Percentiles rank a stretch among this genome's conserved stretches.
phyloP scores from a whole-genome alignment of 2,888 invertebrate species.

The Tortricodes alternella region DNA sequence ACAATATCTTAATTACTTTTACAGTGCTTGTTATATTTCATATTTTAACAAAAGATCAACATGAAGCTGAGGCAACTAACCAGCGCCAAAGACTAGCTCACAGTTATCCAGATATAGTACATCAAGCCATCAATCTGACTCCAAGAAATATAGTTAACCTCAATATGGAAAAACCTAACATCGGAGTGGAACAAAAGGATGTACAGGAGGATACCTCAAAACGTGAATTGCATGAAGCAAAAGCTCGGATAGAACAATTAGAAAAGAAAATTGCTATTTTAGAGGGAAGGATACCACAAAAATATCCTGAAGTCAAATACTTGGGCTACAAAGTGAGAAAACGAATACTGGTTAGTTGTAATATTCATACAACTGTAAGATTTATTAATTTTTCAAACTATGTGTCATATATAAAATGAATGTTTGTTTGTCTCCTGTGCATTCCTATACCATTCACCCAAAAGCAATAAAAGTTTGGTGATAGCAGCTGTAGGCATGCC shows the following conservation, averaged over 20 bases:
- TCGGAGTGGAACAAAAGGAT: constrained; percentile 45
- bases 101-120: constrained; percentile 45
- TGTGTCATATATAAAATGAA: not conserved
- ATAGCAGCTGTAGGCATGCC: too few species aligned
- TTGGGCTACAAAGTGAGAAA: constrained; percentile 95
- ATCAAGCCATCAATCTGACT: constrained; percentile 54
- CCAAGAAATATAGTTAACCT: constrained; percentile 50
- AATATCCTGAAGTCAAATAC: constrained; percentile 95
- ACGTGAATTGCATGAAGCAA: constrained; percentile 84
- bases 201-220: constrained; percentile 53
- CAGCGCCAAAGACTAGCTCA: constrained; percentile 51
- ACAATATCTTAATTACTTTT: constrained; percentile 36
- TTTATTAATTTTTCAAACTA: not conserved
- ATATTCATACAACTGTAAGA: not conserved
- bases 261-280: constrained; percentile 88
- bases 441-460: too few species aligned
- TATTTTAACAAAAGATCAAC: constrained; percentile 53
- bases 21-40: constrained; percentile 65
- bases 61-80: constrained; percentile 42
- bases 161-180: constrained; percentile 41
- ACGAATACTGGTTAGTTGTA: constrained; percentile 89
- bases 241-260: constrained; percentile 84
- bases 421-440: not conserved
- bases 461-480: too few species aligned
- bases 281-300: constrained; percentile 89